Evolutionary conservation across 2,113 vertebrate species (phyloP).

Genomic region (Prionailurus viverrinus): DNA sequence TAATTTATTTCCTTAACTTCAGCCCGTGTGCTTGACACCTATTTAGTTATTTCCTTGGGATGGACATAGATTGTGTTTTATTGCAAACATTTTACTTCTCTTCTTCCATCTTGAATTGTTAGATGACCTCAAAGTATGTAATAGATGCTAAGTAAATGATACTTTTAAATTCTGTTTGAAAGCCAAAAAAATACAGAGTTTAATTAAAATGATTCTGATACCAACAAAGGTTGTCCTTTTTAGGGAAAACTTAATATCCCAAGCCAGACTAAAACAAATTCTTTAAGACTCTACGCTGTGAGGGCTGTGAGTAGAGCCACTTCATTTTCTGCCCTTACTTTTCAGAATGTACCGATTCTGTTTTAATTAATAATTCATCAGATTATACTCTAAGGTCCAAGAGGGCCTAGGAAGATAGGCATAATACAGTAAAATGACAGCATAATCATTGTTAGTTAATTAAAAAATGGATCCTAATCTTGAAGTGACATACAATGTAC

Average conservation of each 20-base stretch:
- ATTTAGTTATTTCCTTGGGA: background rate
- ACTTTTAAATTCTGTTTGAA: constrained; percentile 6
- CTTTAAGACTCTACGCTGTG: background rate
- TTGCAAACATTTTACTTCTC: background rate
- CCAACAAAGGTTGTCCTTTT: background rate
- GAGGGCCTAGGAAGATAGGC: constrained; percentile 37
- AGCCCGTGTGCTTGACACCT: background rate
- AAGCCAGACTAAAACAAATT: background rate
- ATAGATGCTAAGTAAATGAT: background rate
- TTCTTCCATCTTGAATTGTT: background rate
- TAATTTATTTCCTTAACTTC: background rate
- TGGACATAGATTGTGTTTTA: background rate
- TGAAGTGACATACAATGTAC: constrained; percentile 17
- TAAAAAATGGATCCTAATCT: constrained; percentile 69
- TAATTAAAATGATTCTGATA: background rate
- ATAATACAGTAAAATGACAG: constrained; percentile 51
- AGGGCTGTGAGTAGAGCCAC: background rate
- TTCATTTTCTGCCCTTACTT: background rate
- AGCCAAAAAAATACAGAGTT: background rate
- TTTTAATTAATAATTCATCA: constrained; percentile 74
- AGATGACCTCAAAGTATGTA: background rate
- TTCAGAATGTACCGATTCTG: background rate
- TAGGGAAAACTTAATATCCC: background rate
- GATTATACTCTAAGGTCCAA: constrained; percentile 60
- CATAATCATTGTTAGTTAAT: constrained; percentile 67